A percentile compares a stretch with the other conserved stretches of the same genome.
Conservation (phyloP, 2,888 invertebrate species). For the Lordiphosa andalusiaca region DNA sequence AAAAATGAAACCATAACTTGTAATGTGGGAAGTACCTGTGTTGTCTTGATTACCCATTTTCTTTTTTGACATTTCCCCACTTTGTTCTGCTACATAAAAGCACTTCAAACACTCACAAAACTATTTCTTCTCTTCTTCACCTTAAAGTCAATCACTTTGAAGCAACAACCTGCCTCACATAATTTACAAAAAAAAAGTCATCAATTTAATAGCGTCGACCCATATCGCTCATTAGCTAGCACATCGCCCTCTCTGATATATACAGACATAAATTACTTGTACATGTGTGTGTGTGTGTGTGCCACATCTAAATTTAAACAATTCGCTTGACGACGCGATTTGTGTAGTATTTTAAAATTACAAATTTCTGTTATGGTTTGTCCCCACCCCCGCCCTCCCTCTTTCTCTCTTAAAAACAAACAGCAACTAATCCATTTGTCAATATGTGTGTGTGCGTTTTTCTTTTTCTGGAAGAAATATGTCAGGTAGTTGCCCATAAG, state of each 20-base stretch:
- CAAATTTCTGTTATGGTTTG: not conserved
- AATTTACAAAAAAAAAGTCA: slow-evolving; percentile 15
- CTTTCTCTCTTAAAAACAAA: not conserved
- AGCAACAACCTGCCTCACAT: slow-evolving; percentile 25
- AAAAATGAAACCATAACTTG: no score
- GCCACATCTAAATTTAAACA: slow-evolving; percentile 29
- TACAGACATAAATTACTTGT: slow-evolving; percentile 1
- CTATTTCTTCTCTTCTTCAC: no score
- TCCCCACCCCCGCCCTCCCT: no score
- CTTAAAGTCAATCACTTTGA: slow-evolving; percentile 26
- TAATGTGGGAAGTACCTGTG: no score
- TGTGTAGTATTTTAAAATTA: no score
- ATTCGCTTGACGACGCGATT: no score
- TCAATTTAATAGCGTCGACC: slow-evolving; percentile 52
- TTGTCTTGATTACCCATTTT: no score
- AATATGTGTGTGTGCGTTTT: slow-evolving; percentile 39
- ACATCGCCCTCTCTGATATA: not conserved
- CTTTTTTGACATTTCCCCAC: no score
- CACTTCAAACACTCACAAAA: no score
- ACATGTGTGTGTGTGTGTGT: slow-evolving; percentile 2
- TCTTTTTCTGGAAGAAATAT: not conserved
- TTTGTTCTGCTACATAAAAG: no score
- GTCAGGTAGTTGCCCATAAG: slow-evolving; percentile 5
- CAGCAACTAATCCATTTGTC: slow-evolving; percentile 60
- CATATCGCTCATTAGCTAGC: slow-evolving; percentile 36